Evolutionary conservation across 2,113 vertebrate species (phyloP), one percentile per base, ranked within the genome.

Genomic region (Calypte anna): DNA sequence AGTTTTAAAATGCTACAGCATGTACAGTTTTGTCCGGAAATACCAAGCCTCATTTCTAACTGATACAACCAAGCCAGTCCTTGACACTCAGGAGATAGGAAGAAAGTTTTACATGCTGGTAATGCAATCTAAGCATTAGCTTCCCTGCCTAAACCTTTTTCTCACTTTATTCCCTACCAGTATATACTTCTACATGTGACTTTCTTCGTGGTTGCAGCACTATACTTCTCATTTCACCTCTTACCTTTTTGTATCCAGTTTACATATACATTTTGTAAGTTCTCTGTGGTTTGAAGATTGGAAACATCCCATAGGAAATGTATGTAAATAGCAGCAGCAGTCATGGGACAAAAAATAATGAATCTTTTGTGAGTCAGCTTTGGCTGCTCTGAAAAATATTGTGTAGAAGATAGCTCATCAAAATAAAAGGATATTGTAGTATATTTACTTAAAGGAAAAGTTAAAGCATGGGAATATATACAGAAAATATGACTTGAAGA

Each of bases 281-380:
- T 86, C 87, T 90, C 86, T 62, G 57, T 68, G 61, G 70, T 82
- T 94, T 77, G 72, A 83, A 83, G 86, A 93, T 72, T 88, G 40
- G 80, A 91, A 94, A 82, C 27, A 86, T 94, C 93, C 95, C 94
- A 81, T 57, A 88, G 85, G 94, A 94, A 94, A 96, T 81, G 40
- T 86, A 88, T 88, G 90, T 93, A 97, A 96, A 96, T 95, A 95
- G 80, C 88, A 95, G 76, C 88, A 95, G 76, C 69, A 91, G 91
- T 95, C 96, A 86, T 81, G 57, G 88, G 87, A 95, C 92, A 93
- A 95, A 91, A 97, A 94, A 96, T 93, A 96, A 93, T 95, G 91
- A 94, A 86, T 95, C 90, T 91, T 95, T 81, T 12, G 73, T 96
- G 88, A 96, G 86, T 94, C 93, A 93, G 82, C 73, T 93, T 93